These are phyloP conservation scores for Dolichotis patagonum DNA, from an alignment of 2,113 vertebrate genomes.

Conservation along the genomic window DNA sequence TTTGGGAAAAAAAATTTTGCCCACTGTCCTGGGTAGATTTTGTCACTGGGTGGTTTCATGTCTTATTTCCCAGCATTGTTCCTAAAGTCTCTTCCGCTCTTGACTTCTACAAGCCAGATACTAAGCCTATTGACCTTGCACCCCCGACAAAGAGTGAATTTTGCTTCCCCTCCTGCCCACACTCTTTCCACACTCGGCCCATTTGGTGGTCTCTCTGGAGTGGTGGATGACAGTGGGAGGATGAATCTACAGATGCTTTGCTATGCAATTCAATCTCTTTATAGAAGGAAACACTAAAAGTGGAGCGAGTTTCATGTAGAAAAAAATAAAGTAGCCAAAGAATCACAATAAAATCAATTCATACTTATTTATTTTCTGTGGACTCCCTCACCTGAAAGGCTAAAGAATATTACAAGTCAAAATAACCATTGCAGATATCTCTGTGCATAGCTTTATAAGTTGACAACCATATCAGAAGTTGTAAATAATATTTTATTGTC, in stretches of 20 bases:
- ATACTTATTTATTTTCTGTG: neutral
- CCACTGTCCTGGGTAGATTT: neutral
- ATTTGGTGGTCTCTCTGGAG: neutral
- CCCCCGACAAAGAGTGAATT: neutral
- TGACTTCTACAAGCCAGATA: neutral
- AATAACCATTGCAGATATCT: neutral
- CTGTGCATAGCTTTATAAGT: neutral
- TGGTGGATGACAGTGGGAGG: neutral
- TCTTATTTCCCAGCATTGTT: neutral
- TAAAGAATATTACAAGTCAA: neutral
- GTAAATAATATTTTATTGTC: neutral
- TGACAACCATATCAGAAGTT: neutral
- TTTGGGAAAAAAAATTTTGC: neutral
- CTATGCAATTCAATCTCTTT: neutral
- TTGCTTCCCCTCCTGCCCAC: neutral
- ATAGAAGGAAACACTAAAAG: neutral
- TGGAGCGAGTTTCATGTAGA: neutral
- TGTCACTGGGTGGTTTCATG: neutral
- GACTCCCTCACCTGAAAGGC: neutral
- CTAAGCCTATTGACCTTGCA: fast-evolving
- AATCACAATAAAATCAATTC: neutral
- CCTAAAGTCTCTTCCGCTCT: neutral
- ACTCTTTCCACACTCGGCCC: fast-evolving
- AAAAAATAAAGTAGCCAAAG: neutral
- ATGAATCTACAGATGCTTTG: neutral